Evolutionary conservation across 2,888 invertebrate genomes (phyloP).

Genomic region (Drosophila kuntzei): DNA sequence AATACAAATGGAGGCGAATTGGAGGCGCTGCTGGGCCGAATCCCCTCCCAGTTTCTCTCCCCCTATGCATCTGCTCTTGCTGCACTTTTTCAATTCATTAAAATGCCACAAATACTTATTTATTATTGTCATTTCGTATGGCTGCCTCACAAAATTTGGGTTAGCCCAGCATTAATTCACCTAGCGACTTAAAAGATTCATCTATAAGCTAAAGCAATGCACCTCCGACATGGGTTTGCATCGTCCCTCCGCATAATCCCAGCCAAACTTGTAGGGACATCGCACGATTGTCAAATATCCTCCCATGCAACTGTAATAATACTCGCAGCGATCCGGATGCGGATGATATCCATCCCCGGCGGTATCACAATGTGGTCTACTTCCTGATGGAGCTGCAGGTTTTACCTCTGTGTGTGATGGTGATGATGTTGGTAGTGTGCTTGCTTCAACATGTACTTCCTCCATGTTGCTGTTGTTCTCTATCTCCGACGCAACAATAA

Average conservation of each 20-base stretch:
- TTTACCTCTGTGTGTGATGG: slow-evolving; percentile 4
- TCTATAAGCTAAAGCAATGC: slow-evolving; percentile 58
- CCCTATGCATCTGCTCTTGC: slow-evolving; percentile 3
- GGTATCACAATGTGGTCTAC: slow-evolving; percentile 53
- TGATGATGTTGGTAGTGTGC: background rate
- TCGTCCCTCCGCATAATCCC: slow-evolving; percentile 68
- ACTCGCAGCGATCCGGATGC: slow-evolving; percentile 76
- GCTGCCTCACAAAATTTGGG: slow-evolving; percentile 57
- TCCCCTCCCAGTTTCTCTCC: background rate
- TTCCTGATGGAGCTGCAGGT: slow-evolving; percentile 9
- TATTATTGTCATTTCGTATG: slow-evolving; percentile 69
- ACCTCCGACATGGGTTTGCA: slow-evolving; percentile 67
- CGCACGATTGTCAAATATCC: slow-evolving; percentile 76
- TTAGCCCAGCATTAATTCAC: slow-evolving; percentile 50
- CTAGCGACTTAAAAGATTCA: slow-evolving; percentile 26
- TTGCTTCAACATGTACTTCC: background rate
- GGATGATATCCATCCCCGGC: slow-evolving; percentile 60
- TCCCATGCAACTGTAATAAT: slow-evolving; percentile 74
- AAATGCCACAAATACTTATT: slow-evolving; percentile 77
- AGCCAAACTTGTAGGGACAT: slow-evolving; percentile 74
- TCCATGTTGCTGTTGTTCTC: background rate
- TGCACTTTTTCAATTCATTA: slow-evolving; percentile 71
- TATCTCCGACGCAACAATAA: background rate
- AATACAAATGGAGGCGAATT: slow-evolving; percentile 80
- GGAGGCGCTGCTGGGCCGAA: slow-evolving; percentile 66